Conservation (phyloP, 2,888 invertebrate species). For the Nephrotoma flavescens region DNA sequence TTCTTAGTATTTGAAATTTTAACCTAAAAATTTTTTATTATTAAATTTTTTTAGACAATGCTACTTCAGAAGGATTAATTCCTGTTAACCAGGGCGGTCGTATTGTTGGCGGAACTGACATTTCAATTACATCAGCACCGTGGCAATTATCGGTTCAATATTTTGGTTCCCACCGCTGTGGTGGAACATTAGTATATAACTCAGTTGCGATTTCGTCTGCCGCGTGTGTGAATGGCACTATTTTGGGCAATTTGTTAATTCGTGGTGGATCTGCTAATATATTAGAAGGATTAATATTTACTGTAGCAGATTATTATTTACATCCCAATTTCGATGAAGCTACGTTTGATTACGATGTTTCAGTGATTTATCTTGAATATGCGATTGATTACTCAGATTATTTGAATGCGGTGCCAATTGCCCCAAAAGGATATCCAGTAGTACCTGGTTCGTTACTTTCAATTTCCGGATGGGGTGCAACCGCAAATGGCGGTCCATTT, state of each 20-base stretch:
- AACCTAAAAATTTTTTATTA: too few species aligned
- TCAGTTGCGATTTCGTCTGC: neutral
- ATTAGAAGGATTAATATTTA: neutral
- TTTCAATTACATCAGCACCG: neutral
- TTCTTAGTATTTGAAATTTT: neutral
- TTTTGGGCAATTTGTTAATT: neutral
- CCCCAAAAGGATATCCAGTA: neutral
- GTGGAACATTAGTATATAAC: neutral
- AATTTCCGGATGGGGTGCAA: neutral
- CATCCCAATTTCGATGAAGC: neutral
- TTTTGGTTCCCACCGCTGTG: neutral
- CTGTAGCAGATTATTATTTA: neutral
- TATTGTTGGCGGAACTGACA: neutral
- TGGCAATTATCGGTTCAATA: neutral
- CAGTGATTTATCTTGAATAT: neutral
- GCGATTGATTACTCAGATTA: neutral
- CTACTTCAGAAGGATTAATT: neutral
- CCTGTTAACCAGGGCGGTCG: neutral
- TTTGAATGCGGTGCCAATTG: neutral
- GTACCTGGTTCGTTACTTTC: neutral
- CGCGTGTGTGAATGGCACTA: neutral
- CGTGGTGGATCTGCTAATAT: neutral
- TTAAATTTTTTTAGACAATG: neutral
- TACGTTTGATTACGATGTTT: neutral
- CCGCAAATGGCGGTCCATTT: neutral